These are phyloP conservation scores for Barypeithes pellucidus DNA, from an alignment of 2,888 invertebrate species.

Conservation along the genomic window DNA sequence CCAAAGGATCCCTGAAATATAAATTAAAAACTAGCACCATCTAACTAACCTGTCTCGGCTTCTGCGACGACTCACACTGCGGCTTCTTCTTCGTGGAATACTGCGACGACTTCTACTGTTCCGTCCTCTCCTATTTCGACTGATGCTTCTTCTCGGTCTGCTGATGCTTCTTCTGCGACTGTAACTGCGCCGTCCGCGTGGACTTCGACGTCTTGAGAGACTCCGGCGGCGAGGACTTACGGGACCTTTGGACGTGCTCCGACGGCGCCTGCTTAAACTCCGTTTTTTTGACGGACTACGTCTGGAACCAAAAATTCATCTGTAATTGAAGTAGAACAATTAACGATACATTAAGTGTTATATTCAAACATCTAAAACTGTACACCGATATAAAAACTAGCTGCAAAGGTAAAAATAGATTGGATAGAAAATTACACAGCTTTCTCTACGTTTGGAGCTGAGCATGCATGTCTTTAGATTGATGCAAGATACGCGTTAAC, in stretches of 20 bases:
- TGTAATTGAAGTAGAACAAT: slow-evolving; percentile 47
- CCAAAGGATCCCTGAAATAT: no score
- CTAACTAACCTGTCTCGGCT: slow-evolving; percentile 65
- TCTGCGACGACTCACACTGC: slow-evolving; percentile 57
- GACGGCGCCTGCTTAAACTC: slow-evolving; percentile 60
- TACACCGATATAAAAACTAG: not conserved
- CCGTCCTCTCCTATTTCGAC: slow-evolving; percentile 68
- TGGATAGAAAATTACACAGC: no score
- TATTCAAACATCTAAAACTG: not conserved
- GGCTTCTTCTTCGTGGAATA: slow-evolving; percentile 65
- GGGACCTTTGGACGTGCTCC: slow-evolving; percentile 63
- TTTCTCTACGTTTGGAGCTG: no score
- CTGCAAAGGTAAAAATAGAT: no score
- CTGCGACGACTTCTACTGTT: slow-evolving; percentile 65
- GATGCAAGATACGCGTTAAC: no score
- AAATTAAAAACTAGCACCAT: not conserved
- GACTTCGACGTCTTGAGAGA: slow-evolving; percentile 64
- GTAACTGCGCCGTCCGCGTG: slow-evolving; percentile 64
- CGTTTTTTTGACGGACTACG: slow-evolving; percentile 67
- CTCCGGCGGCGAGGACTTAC: slow-evolving; percentile 61
- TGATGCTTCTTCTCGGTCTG: slow-evolving; percentile 54
- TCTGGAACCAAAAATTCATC: slow-evolving; percentile 60
- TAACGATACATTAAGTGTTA: slow-evolving; percentile 7
- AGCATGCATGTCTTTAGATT: no score
- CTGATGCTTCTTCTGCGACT: slow-evolving; percentile 63